Conservation (phyloP, 1,140 invertebrate species). For the Agrypnia vestita region DNA sequence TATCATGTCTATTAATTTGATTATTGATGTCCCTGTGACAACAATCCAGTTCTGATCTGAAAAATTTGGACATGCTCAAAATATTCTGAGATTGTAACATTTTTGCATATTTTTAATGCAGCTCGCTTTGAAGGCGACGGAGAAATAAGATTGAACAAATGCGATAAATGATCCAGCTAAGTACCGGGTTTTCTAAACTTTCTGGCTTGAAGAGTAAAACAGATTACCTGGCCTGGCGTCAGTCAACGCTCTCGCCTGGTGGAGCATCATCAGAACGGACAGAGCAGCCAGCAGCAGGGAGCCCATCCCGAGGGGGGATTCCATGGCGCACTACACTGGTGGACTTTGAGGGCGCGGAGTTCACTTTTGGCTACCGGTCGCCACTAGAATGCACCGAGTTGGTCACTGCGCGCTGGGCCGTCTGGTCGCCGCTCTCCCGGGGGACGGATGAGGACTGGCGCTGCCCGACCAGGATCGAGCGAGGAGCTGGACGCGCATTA, state of each 20-base stretch:
- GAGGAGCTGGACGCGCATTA: conserved; percentile 5
- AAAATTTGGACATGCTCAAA: no score
- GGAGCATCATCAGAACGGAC: background rate
- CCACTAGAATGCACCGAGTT: background rate
- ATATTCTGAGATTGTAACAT: no score
- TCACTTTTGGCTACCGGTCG: background rate
- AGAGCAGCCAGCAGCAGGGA: background rate
- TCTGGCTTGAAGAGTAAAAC: no score
- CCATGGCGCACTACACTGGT: background rate
- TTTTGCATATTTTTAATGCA: no score
- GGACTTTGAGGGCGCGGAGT: background rate
- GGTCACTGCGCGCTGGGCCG: background rate
- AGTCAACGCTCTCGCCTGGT: background rate
- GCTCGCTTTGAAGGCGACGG: no score
- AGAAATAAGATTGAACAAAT: no score
- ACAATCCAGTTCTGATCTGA: no score
- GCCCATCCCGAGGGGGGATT: background rate
- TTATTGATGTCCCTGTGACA: no score
- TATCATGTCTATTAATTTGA: no score
- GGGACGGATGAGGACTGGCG: background rate
- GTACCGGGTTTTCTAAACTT: no score
- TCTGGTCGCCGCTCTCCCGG: background rate
- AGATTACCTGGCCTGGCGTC: background rate
- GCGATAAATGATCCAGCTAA: no score
- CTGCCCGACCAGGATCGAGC: background rate